phyloP scores from a whole-genome alignment of 2,113 vertebrate genomes.

The Larimichthys polyactis region DNA sequence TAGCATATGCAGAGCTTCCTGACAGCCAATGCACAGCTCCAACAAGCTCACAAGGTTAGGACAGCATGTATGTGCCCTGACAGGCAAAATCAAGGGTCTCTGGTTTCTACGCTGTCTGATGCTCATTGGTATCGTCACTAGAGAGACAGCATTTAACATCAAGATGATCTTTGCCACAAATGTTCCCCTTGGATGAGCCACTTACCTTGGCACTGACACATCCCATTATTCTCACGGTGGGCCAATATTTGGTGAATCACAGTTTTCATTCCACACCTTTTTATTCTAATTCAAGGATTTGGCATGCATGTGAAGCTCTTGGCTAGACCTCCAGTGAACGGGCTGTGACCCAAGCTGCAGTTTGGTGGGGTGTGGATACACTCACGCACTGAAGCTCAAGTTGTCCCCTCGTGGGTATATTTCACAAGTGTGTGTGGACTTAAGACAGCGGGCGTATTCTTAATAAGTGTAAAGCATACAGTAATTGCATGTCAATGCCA shows the following conservation, averaged over 20 bases:
- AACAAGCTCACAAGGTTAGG: background rate
- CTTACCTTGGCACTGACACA: constrained; percentile 40
- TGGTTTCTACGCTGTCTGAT: background rate
- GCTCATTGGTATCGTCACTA: constrained; percentile 5
- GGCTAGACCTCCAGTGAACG: background rate
- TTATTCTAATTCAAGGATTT: constrained; percentile 42
- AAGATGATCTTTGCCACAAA: constrained; percentile 40
- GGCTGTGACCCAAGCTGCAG: constrained; percentile 24
- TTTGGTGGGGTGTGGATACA: background rate
- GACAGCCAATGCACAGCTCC: background rate
- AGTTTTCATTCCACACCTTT: constrained; percentile 37
- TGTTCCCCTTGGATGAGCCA: constrained; percentile 20
- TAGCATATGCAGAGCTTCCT: background rate
- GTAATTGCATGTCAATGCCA: constrained; percentile 3
- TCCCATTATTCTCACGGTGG: constrained; percentile 30
- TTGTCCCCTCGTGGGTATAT: background rate
- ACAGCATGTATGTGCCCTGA: background rate
- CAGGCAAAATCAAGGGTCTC: background rate
- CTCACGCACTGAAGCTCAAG: background rate
- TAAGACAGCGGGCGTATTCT: background rate
- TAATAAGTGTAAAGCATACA: constrained; percentile 17
- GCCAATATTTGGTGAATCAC: constrained; percentile 19
- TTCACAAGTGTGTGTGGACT: background rate
- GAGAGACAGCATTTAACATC: background rate
- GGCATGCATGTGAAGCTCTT: background rate